Evolutionary conservation across 2,113 vertebrate genomes (phyloP), one percentile per base, ranked within the genome.

Genomic region (Caranx ignobilis): DNA sequence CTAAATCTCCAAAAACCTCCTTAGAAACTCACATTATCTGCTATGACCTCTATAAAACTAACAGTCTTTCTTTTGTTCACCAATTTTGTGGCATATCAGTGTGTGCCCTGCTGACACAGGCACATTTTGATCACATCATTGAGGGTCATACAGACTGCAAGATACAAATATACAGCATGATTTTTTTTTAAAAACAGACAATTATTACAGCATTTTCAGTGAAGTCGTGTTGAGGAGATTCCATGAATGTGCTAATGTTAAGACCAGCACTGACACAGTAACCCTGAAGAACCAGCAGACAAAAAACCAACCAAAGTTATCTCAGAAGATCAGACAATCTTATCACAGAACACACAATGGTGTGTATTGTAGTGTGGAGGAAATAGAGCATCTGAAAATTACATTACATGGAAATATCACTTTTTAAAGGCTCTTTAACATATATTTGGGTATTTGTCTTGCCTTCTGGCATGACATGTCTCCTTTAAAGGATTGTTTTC

Each of bases 1-100:
- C 65, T 43, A 60, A 82, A 75, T 88, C 77, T 85, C 79, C 13
- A 66, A 72, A 81, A 68, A 75, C 45, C 19, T 65, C 57, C 43
- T 68, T 47, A 47, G 31, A 78, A 81, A 67, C 50, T 84, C 34
- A 13, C 16, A 41, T 77, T 65, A 50, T 82, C 54, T 63, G 3
- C 45, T 12, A 3, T 72, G 79, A 87, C 74, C 82, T 78, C 48
- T 12, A 52, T 50, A 72, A 77, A 84, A 71, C 71, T 62, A 78
- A 31, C 66, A 68, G 61, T 11, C 5, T 54, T 55, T 63, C 34
- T 21, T 34, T 57, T 61, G 35, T 55, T 69, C 10, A 52, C 35
- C 39, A n/a, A 43, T 69, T 69, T 52, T 64, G 35, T 59, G n/a
- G 39, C 11, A 26, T 16, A 67, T 64, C 35, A 71, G 56, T 67